Percentiles rank a stretch among this genome's conserved stretches.
phyloP scores from a whole-genome alignment of 2,888 invertebrate species.

The Mimumesa dahlbomi region DNA sequence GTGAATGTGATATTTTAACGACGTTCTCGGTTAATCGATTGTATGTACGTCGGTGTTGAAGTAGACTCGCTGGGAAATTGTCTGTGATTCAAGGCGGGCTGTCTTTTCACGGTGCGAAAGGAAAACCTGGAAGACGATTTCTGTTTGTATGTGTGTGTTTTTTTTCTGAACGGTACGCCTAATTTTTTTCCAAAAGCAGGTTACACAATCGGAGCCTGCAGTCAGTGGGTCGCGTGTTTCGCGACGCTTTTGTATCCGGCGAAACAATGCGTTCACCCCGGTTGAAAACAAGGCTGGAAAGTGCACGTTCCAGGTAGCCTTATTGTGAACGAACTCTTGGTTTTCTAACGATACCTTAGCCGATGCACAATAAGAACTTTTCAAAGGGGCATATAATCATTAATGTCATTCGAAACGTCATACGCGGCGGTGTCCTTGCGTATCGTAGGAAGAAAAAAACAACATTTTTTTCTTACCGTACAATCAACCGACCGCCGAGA shows the following conservation, averaged over 20 bases:
- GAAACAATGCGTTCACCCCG: constrained; percentile 20
- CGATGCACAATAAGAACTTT: constrained; percentile 18
- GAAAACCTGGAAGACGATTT: no score
- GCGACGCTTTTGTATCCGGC: constrained; percentile 8
- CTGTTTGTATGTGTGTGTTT: no score
- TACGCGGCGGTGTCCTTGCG: not conserved
- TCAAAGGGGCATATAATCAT: constrained; percentile 8
- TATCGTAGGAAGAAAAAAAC: not conserved
- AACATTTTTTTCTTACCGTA: not conserved
- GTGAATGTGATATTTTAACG: not conserved
- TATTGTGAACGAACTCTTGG: constrained; percentile 21
- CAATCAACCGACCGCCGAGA: constrained; percentile 10
- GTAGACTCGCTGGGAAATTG: not conserved
- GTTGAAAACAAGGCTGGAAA: constrained; percentile 15
- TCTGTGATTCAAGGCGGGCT: no score
- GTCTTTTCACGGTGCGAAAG: no score
- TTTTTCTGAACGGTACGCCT: not conserved
- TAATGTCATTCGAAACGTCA: not conserved
- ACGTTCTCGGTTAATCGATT: not conserved
- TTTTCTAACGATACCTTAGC: constrained; percentile 10
- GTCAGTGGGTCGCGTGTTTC: constrained; percentile 12
- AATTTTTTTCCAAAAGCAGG: constrained; percentile 1
- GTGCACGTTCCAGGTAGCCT: constrained; percentile 15
- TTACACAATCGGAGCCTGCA: not conserved
- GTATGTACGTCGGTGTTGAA: not conserved